phyloP scores from a whole-genome alignment of 2,797 vertebrate species.

The Ceryle rudis region DNA sequence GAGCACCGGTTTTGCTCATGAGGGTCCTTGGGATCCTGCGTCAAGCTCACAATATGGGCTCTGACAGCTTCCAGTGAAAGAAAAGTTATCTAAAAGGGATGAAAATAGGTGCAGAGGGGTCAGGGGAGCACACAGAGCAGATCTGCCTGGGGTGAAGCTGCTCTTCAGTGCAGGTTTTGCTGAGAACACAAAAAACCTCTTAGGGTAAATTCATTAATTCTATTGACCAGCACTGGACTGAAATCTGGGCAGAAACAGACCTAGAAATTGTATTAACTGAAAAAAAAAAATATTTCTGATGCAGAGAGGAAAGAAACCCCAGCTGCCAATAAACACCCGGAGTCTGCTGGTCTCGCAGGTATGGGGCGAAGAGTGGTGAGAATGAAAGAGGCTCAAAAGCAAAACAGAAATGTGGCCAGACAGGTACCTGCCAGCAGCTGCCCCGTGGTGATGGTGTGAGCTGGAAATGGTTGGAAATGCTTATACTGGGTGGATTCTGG shows the following conservation, averaged over 20 bases:
- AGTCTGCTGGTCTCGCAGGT: background rate
- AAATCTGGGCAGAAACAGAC: background rate
- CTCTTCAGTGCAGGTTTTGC: background rate
- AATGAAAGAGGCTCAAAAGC: background rate
- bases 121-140: accelerated
- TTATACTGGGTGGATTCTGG: background rate
- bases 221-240: background rate
- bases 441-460: accelerated
- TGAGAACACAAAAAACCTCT: background rate
- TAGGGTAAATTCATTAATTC: background rate
- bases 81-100: background rate
- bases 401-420: background rate
- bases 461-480: background rate
- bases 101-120: background rate
- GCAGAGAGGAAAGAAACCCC: background rate
- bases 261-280: background rate
- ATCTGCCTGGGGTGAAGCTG: background rate
- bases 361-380: accelerated
- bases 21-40: background rate
- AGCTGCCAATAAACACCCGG: background rate
- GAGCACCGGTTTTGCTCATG: accelerated
- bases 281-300: background rate
- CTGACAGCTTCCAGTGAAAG: background rate
- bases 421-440: background rate
- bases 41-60: accelerated